These are phyloP conservation scores for Trichomycterus rosablanca DNA, from an alignment of 2,113 vertebrate genomes.

Conservation along the genomic window DNA sequence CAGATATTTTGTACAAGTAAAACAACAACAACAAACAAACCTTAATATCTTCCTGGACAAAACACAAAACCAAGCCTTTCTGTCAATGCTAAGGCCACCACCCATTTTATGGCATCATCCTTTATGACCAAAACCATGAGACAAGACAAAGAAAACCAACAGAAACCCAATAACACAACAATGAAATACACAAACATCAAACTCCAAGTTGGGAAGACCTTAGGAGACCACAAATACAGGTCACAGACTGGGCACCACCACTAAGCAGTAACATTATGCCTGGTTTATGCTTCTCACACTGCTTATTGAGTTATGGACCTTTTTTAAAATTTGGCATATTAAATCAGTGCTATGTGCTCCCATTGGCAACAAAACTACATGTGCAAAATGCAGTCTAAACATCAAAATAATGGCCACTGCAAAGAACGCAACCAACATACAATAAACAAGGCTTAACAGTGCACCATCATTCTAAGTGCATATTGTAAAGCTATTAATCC, in stretches of 20 bases:
- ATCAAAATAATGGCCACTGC: too few relatives aligned
- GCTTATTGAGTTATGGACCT: too few relatives aligned
- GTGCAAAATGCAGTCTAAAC: too few relatives aligned
- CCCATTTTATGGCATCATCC: conserved; percentile 12
- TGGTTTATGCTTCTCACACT: too few relatives aligned
- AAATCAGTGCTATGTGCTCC: too few relatives aligned
- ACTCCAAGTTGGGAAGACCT: conserved; percentile 40
- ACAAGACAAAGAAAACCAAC: background rate
- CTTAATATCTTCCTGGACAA: conserved; percentile 15
- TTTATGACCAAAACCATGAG: conserved; percentile 14
- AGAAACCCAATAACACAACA: background rate
- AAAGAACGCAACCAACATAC: too few relatives aligned
- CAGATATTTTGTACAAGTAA: conserved; percentile 77
- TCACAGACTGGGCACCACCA: conserved; percentile 23
- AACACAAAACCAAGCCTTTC: conserved; percentile 6
- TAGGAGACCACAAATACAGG: conserved; percentile 26
- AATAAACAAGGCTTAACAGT: too few relatives aligned
- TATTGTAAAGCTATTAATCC: conserved; percentile 63
- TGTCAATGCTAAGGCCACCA: conserved; percentile 24
- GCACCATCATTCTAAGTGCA: too few relatives aligned
- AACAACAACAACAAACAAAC: conserved; percentile 46
- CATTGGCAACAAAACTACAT: too few relatives aligned
- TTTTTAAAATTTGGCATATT: too few relatives aligned
- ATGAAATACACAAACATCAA: conserved; percentile 24
- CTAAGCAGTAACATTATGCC: conserved; percentile 12